These are phyloP conservation scores for Drosophila baimaii DNA, from an alignment of 1,140 invertebrate genomes.

Conservation along the genomic window DNA sequence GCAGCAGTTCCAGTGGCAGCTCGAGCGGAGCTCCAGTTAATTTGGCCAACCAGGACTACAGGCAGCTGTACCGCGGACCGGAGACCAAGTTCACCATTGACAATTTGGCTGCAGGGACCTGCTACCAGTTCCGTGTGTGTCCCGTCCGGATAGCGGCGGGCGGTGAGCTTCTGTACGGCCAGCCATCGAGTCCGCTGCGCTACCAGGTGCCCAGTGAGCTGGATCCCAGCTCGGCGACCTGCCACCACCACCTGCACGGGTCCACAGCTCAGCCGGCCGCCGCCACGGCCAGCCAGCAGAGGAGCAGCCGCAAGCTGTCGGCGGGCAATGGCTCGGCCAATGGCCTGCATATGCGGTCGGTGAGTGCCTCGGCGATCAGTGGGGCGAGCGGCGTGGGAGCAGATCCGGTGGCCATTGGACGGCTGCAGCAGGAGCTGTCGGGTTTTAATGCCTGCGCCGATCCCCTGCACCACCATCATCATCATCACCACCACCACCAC, in stretches of 20 bases:
- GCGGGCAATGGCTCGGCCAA: constrained; percentile 39
- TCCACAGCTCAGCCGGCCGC: constrained; percentile 16
- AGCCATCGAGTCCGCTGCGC: constrained; percentile 87
- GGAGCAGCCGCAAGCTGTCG: constrained; percentile 68
- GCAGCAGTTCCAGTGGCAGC: constrained; percentile 47
- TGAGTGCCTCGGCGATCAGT: constrained; percentile 77
- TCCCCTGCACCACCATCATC: constrained; percentile 80
- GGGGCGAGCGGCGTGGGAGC: constrained; percentile 66
- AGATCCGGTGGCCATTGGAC: constrained; percentile 54
- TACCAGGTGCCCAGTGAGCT: constrained; percentile 77
- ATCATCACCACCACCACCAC: constrained; percentile 81
- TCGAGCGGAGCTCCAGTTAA: constrained; percentile 40
- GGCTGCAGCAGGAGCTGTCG: constrained; percentile 70
- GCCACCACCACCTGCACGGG: constrained; percentile 59
- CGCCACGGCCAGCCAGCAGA: constrained; percentile 35
- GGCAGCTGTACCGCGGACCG: constrained; percentile 89
- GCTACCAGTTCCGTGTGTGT: constrained; percentile 90
- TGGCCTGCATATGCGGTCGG: constrained; percentile 65
- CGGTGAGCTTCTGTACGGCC: constrained; percentile 87
- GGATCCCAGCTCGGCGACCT: constrained; percentile 45
- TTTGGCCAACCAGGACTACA: constrained; percentile 70
- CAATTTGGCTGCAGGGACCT: constrained; percentile 88
- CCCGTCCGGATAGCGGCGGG: constrained; percentile 87
- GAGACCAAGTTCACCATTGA: constrained; percentile 88
- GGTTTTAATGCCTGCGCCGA: constrained; percentile 72